Conservation (phyloP, 2,113 vertebrate species). For the Pao palembangensis region DNA sequence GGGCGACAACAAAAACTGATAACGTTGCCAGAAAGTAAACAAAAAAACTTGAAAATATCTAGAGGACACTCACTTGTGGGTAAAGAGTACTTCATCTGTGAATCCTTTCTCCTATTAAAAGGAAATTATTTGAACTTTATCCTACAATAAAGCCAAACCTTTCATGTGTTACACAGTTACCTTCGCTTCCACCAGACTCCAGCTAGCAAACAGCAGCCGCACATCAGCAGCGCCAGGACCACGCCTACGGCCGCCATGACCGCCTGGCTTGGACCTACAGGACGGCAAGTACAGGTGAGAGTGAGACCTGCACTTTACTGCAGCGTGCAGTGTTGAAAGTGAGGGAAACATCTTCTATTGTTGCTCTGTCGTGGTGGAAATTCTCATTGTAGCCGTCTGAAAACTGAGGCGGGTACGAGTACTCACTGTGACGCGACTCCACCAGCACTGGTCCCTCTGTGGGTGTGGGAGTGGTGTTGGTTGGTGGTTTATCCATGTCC, state of each 20-base stretch:
- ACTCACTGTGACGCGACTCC: slow-evolving; percentile 61
- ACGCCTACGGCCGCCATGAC: slow-evolving; percentile 75
- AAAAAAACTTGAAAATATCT: background rate
- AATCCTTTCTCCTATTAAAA: slow-evolving; percentile 63
- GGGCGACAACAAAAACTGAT: slow-evolving; percentile 6
- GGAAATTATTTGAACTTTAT: background rate
- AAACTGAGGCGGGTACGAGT: background rate
- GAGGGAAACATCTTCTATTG: background rate
- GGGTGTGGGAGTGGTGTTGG: slow-evolving; percentile 28
- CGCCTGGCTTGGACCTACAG: slow-evolving; percentile 61
- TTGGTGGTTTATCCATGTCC: slow-evolving; percentile 3
- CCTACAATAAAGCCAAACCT: background rate
- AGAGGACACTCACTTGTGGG: slow-evolving; percentile 60
- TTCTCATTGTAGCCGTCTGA: background rate
- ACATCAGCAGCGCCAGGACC: slow-evolving; percentile 73
- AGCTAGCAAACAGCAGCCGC: slow-evolving; percentile 73
- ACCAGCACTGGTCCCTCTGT: slow-evolving; percentile 58
- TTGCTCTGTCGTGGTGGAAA: background rate
- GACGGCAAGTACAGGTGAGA: slow-evolving; percentile 6
- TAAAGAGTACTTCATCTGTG: slow-evolving; percentile 64
- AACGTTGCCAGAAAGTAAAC: slow-evolving; percentile 2
- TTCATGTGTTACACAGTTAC: slow-evolving; percentile 55
- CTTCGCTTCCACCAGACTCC: slow-evolving; percentile 79
- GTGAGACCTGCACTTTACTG: slow-evolving; percentile 19
- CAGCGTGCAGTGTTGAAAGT: background rate